Evolutionary conservation across 2,113 vertebrate species (phyloP), one percentile per base, ranked within the genome.

Genomic region (Panurus biarmicus): DNA sequence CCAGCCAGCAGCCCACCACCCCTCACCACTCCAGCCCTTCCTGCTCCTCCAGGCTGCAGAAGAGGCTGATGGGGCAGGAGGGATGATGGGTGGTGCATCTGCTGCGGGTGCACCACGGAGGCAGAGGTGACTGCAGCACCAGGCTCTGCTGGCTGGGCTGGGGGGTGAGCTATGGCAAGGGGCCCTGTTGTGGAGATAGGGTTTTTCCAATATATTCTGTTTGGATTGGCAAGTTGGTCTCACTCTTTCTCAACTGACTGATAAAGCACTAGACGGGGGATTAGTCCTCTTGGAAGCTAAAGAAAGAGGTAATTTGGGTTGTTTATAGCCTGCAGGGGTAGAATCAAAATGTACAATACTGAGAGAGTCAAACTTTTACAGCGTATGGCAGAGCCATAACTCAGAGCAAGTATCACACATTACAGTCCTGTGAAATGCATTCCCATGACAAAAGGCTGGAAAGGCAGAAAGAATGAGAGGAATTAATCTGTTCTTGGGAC

Each of bases 191-290:
- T 47, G 89, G 69, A 94, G 87, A 94, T 94, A 69, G 5, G 56
- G 86, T 85, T 96, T 96, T 91, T 75, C 26, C 90, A 81, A 76
- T 96, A 72, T 94, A 93, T 96, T 96, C 96, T 97, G 96, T 96
- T 97, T 97, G 96, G 97, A 98, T 95, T 96, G 96, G 93, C 96
- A 96, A 96, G 92, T 95, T 96, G 96, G 96, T 93, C 96, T 96
- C 85, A 85, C 84, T 82, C 61, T 96, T 97, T 96, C 96, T 97
- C 96, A 95, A 80, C 85, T 93, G 96, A 96, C 94, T 96, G 94
- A 96, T 97, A 97, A 97, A 97, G 92, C 89, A 83, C 96, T 93
- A 96, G 95, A 94, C 94, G 93, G 87, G 86, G 96, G 94, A 97
- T 97, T 96, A 97, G 93, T 95, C 96, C 95, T 97, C 95, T 93